Evolutionary conservation across 2,113 vertebrate genomes (phyloP).

Genomic region (Bostrychus sinensis): DNA sequence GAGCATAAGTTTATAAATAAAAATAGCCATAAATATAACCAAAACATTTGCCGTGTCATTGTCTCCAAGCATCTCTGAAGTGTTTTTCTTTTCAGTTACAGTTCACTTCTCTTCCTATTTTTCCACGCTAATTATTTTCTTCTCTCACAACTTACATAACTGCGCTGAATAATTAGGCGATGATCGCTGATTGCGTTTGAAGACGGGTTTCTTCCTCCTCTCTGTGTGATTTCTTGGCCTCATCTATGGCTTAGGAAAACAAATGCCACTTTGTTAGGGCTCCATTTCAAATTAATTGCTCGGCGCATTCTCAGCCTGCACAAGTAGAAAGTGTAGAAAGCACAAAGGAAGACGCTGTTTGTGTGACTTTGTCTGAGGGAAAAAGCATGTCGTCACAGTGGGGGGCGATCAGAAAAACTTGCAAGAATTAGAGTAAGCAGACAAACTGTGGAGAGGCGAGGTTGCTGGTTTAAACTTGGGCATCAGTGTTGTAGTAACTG

Average conservation of each 20-base stretch:
- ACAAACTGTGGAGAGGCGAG: neutral
- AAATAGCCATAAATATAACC: neutral
- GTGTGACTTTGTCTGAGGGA: neutral
- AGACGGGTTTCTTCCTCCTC: constrained; percentile 10
- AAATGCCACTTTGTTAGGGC: neutral
- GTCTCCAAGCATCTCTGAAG: neutral
- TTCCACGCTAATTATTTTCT: constrained; percentile 17
- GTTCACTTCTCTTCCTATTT: neutral
- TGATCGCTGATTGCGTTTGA: constrained; percentile 4
- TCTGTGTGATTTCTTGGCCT: neutral
- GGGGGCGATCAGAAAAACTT: neutral
- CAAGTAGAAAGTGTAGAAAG: constrained; percentile 1
- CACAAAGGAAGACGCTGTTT: constrained; percentile 1
- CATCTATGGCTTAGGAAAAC: constrained; percentile 18
- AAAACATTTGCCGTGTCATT: neutral
- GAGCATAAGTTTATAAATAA: neutral
- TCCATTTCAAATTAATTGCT: constrained; percentile 18
- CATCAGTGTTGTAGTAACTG: no score
- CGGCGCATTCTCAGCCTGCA: neutral
- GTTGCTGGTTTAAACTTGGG: neutral
- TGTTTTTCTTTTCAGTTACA: neutral
- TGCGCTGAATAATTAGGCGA: neutral
- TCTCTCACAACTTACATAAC: constrained; percentile 1
- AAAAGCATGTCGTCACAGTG: constrained; percentile 1
- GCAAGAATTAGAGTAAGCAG: neutral